Conservation (phyloP, 1,140 invertebrate species). For the Caenorhabditis inopinata region DNA sequence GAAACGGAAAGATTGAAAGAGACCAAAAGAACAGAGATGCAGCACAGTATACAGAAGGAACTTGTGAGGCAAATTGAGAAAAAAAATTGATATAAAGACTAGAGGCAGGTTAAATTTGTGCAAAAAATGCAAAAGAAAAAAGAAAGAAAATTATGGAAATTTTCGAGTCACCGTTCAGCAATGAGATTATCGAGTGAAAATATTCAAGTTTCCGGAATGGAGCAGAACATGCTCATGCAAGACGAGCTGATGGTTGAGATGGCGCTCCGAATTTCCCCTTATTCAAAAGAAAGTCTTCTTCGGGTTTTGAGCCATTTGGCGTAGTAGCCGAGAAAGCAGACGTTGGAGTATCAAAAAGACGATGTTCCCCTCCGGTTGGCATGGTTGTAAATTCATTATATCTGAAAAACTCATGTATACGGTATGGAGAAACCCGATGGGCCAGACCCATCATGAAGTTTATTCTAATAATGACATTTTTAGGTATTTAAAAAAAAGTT, state of each 20-base stretch:
- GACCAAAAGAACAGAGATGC: neutral
- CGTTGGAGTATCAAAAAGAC: neutral
- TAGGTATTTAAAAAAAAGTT: too few relatives aligned
- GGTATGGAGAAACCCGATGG: too few relatives aligned
- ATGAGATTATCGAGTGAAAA: neutral
- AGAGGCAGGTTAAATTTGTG: neutral
- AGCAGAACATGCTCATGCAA: neutral
- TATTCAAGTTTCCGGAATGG: too few relatives aligned
- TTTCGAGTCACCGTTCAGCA: neutral
- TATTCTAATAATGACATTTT: too few relatives aligned
- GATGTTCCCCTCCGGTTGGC: conserved; percentile 9
- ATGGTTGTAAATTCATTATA: conserved; percentile 13
- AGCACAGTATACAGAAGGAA: neutral
- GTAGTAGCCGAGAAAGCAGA: neutral
- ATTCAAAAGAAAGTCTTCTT: neutral
- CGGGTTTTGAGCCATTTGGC: neutral
- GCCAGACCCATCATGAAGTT: too few relatives aligned
- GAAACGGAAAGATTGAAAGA: neutral
- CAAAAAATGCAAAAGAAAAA: neutral
- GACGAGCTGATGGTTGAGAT: conserved; percentile 1
- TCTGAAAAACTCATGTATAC: neutral
- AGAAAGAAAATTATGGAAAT: neutral
- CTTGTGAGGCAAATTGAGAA: neutral
- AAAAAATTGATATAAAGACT: neutral
- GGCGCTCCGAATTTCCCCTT: conserved; percentile 4